Conservation (phyloP, 2,888 invertebrate species). For the Dicycla oo region DNA sequence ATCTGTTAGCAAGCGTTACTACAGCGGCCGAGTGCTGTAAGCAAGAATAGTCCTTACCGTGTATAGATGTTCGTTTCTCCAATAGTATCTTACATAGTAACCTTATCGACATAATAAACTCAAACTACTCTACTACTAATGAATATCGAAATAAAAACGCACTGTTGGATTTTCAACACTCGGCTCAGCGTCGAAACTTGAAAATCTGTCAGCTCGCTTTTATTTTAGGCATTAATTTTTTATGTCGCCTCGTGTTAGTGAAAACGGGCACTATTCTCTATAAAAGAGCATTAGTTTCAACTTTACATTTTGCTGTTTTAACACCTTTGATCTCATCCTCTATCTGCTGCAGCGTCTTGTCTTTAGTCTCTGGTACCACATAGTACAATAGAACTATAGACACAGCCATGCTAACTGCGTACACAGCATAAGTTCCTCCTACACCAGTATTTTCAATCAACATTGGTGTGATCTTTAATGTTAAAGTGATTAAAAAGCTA, state of each 20-base stretch:
- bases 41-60: too few species aligned
- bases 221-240: background rate
- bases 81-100: background rate
- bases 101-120: background rate
- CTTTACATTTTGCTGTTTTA: background rate
- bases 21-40: too few species aligned
- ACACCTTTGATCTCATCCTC: conserved; percentile 70
- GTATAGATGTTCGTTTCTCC: too few species aligned
- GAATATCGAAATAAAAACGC: background rate
- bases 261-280: background rate
- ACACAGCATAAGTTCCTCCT: conserved; percentile 69
- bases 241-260: background rate
- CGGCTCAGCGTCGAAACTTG: background rate
- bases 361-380: conserved; percentile 75
- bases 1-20: too few species aligned
- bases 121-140: background rate
- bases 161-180: too few species aligned
- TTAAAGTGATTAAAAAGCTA: conserved; percentile 65
- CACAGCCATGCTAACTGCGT: conserved; percentile 61
- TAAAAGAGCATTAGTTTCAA: conserved; percentile 29
- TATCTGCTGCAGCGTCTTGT: conserved; percentile 72
- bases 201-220: background rate
- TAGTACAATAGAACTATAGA: conserved; percentile 67
- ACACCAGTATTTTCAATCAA: conserved; percentile 69
- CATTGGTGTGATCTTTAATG: conserved; percentile 71